Percentiles rank a stretch among this genome's conserved stretches.
phyloP scores from a whole-genome alignment of 2,888 invertebrate species.

The Tetanocera ferruginea region DNA sequence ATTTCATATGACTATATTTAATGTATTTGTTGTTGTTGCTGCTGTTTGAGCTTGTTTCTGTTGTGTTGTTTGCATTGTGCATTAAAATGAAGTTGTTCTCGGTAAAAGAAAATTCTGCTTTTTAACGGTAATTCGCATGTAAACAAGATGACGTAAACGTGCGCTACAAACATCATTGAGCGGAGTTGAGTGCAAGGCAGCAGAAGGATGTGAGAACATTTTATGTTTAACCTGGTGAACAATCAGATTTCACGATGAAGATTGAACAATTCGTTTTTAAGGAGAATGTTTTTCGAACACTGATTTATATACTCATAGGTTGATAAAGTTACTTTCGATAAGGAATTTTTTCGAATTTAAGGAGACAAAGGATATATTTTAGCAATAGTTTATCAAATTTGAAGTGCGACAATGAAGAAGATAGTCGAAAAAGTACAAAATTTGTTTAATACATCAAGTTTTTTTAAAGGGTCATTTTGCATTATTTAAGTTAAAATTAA shows the following conservation, averaged over 20 bases:
- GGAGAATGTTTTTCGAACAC: no score
- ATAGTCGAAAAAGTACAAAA: no score
- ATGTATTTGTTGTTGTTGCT: not conserved
- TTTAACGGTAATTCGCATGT: slow-evolving; percentile 34
- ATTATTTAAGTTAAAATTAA: no score
- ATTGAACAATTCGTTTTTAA: not conserved
- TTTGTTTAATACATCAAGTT: no score
- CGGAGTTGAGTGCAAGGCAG: not conserved
- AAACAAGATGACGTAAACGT: slow-evolving; percentile 35
- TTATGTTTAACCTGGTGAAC: not conserved
- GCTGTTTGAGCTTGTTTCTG: not conserved
- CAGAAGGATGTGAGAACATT: not conserved
- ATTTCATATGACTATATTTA: not conserved
- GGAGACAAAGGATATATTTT: no score
- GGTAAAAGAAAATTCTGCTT: slow-evolving; percentile 10
- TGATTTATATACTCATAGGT: no score
- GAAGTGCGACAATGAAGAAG: no score
- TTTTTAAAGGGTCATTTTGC: no score
- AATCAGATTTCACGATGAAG: not conserved
- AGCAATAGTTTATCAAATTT: no score
- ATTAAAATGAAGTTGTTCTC: slow-evolving; percentile 9
- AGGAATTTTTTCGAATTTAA: no score
- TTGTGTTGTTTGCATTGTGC: not conserved
- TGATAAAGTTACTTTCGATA: no score
- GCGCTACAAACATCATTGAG: slow-evolving; percentile 8